phyloP scores from a whole-genome alignment of 2,888 invertebrate genomes.

The Parapristionchus giblindavisi region DNA sequence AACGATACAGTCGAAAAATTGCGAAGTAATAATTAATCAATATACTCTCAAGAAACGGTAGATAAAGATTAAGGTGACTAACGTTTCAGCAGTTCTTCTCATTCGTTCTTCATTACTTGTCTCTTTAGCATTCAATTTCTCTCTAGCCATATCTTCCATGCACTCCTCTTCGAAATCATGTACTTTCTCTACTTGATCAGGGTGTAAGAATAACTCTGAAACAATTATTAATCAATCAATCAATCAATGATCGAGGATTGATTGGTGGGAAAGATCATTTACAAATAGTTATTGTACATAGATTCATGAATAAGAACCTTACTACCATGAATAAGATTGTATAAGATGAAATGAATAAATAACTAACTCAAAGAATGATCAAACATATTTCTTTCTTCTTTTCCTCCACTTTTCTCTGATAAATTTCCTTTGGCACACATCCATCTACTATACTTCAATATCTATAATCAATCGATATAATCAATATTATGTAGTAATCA shows the following conservation, averaged over 20 bases:
- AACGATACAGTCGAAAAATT: no score
- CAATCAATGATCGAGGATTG: no score
- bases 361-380: slow-evolving; percentile 64
- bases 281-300: no score
- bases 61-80: not conserved
- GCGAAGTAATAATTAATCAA: no score
- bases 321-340: not conserved
- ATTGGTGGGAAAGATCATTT: no score
- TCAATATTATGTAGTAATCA: not conserved
- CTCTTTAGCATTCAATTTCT: slow-evolving; percentile 78
- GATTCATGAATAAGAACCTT: not conserved
- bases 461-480: not conserved
- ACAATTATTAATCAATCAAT: not conserved
- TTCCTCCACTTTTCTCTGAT: slow-evolving; percentile 3
- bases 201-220: slow-evolving; percentile 51
- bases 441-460: slow-evolving; percentile 26
- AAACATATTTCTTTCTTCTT: slow-evolving; percentile 43
- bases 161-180: slow-evolving; percentile 36
- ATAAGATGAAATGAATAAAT: not conserved
- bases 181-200: slow-evolving; percentile 30
- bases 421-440: not conserved
- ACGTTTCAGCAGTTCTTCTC: slow-evolving; percentile 72
- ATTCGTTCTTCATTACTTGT: slow-evolving; percentile 72
- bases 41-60: no score
- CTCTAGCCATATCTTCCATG: slow-evolving; percentile 86